Evolutionary conservation across 2,888 invertebrate genomes (phyloP).

Genomic region (Hipparchia sbordonii): DNA sequence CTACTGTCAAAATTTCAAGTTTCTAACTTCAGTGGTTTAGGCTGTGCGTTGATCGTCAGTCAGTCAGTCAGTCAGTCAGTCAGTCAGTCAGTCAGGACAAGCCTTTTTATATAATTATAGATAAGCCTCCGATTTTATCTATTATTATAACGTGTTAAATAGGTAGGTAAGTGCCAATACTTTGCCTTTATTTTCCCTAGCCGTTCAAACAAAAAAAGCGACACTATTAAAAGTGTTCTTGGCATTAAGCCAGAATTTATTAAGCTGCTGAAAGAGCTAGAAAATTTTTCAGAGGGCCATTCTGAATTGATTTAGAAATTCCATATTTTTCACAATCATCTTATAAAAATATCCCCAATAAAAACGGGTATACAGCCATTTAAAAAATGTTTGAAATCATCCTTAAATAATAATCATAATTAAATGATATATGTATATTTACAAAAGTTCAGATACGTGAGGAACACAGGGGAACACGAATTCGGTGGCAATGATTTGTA

Average conservation of each 20-base stretch:
- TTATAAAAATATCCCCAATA: neutral
- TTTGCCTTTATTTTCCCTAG: neutral
- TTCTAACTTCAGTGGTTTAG: no score
- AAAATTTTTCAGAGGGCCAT: neutral
- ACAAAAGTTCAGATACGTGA: neutral
- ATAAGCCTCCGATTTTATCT: no score
- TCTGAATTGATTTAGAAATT: slow-evolving; percentile 15
- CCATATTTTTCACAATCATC: neutral
- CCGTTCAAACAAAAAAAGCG: slow-evolving; percentile 23
- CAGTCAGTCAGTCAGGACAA: no score
- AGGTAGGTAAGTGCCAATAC: neutral
- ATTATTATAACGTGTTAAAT: neutral
- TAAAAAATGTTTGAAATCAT: neutral
- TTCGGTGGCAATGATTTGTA: neutral
- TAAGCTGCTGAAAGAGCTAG: slow-evolving; percentile 13
- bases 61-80: no score
- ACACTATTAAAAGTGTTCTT: slow-evolving; percentile 21
- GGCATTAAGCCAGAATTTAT: slow-evolving; percentile 28
- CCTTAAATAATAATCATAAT: neutral
- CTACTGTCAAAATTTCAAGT: no score
- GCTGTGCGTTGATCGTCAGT: no score
- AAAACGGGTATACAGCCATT: neutral
- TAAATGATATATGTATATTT: neutral
- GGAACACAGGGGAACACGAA: neutral
- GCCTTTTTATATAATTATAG: no score